These are phyloP conservation scores for Phrynosoma blainvillii DNA, from an alignment of 2,113 vertebrate genomes.

Conservation along the genomic window DNA sequence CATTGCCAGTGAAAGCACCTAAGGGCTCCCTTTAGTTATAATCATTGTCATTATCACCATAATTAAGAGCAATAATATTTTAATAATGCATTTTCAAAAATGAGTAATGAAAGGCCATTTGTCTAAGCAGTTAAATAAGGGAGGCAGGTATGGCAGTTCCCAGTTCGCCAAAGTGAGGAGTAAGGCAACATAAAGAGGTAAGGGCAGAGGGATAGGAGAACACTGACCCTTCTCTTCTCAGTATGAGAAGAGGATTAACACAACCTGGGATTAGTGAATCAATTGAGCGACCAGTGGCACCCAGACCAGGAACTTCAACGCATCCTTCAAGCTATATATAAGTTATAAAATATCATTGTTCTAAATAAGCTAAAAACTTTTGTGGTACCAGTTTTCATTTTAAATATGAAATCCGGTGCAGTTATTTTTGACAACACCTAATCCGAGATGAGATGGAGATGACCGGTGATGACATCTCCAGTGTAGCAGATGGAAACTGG, in stretches of 20 bases:
- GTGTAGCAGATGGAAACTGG: not conserved
- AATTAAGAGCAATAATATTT: conserved; percentile 31
- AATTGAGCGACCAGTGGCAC: not conserved
- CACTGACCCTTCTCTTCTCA: not conserved
- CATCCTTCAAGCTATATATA: not conserved
- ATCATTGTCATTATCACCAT: conserved; percentile 22
- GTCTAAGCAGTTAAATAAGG: conserved; percentile 15
- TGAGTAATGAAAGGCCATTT: conserved; percentile 29
- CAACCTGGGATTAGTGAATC: not conserved
- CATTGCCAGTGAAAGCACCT: conserved; percentile 8
- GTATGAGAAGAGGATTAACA: not conserved
- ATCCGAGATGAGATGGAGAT: not conserved
- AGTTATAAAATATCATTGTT: not conserved
- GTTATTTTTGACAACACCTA: not conserved
- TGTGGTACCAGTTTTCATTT: not conserved
- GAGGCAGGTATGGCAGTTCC: not conserved
- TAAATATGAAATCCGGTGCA: not conserved
- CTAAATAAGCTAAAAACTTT: not conserved
- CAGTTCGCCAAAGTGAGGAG: not conserved
- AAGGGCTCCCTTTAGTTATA: conserved; percentile 11
- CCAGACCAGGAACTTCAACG: not conserved
- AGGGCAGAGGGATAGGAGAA: not conserved
- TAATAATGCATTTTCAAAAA: conserved; percentile 11
- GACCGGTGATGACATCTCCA: not conserved
- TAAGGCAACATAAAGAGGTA: not conserved